Base-by-base conservation (phyloP, 2,888 invertebrate genomes). In the Escarpia spicata region DNA sequence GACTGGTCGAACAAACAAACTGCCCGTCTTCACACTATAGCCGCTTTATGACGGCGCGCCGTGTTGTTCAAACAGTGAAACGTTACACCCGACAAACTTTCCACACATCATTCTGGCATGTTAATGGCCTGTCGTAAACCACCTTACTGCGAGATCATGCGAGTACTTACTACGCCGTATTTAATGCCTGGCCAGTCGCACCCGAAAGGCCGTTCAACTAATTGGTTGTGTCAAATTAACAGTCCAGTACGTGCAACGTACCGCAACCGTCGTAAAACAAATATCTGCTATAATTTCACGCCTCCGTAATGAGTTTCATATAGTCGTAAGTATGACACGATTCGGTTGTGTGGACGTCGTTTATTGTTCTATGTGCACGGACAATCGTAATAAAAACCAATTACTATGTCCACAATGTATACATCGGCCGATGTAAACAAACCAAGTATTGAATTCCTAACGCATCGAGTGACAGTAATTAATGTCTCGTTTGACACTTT, bases 111-210 rank as follows among this genome's bases (percentile, higher is more conserved):
- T 2, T 26, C 26, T 75, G 19, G n/a, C 26, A 75, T 26, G 19
- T 75, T n/a, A 75, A 75, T 75, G 75, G 75, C 75, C 75, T 75
- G 75, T 75, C 75, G 75, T 75, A 75, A 75, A 75, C 75, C 75
- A 75, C 75, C n/a, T 75, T 75, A 75, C 6, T 26, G 75, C 75
- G 75, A 75, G 75, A 75, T 75, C 75, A 75, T 26, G 75, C 75
- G 75, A 75, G 75, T n/a, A 19, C 75, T n/a, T 75, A 75, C n/a
- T 75, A 19, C n/a, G n/a, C 2, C 19, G 6, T 75, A 26, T 75
- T 26, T 6, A n/a, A 26, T 75, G 75, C 19, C 75, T 26, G 75
- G 26, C 75, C 6, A 4, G n/a, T 26, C n/a, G 75, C 75, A 26
- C 19, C 75, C 6, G 26, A 75, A 15, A 26, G 19, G 19, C 75